Percentiles rank a stretch among this genome's conserved stretches.
These are phyloP conservation scores for Bombus sylvicola DNA, from an alignment of 1,140 invertebrate species.

Conservation along the genomic window DNA sequence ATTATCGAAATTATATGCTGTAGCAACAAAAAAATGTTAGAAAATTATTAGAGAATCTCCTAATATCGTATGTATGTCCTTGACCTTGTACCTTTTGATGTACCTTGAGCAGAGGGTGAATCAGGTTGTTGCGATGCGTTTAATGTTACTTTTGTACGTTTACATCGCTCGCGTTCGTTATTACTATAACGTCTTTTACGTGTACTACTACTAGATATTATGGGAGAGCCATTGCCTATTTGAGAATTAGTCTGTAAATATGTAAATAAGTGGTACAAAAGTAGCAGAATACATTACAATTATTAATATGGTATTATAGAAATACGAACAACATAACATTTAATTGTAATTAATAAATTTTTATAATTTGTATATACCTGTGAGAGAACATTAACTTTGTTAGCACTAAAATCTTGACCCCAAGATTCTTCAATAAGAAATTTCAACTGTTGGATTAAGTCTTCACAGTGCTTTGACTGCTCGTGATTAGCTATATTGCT, in stretches of 20 bases:
- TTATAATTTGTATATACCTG: slow-evolving; percentile 67
- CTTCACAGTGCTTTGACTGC: slow-evolving; percentile 71
- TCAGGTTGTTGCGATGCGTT: slow-evolving; percentile 61
- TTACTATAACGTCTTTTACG: slow-evolving; percentile 76
- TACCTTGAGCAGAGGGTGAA: slow-evolving; percentile 56
- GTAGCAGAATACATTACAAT: too few relatives aligned
- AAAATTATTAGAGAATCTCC: neutral
- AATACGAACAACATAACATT: neutral
- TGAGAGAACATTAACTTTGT: slow-evolving; percentile 78
- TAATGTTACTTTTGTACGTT: slow-evolving; percentile 61
- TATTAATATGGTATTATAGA: neutral
- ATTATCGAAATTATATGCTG: slow-evolving; percentile 58
- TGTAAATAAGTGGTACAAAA: neutral
- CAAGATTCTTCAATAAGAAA: slow-evolving; percentile 77
- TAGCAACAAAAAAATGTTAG: neutral
- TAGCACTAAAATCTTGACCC: slow-evolving; percentile 79
- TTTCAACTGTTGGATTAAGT: slow-evolving; percentile 78
- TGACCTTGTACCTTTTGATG: neutral
- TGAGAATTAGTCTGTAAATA: slow-evolving; percentile 69
- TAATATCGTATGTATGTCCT: too few relatives aligned
- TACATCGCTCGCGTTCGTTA: slow-evolving; percentile 71
- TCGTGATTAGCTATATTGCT: slow-evolving; percentile 73
- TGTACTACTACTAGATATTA: slow-evolving; percentile 71
- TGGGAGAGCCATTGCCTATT: slow-evolving; percentile 71
- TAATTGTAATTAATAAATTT: neutral